A percentile compares a stretch with the other conserved stretches of the same genome.
These are phyloP conservation scores for Megalopta genalis DNA, from an alignment of 1,140 invertebrate species.

Conservation along the genomic window DNA sequence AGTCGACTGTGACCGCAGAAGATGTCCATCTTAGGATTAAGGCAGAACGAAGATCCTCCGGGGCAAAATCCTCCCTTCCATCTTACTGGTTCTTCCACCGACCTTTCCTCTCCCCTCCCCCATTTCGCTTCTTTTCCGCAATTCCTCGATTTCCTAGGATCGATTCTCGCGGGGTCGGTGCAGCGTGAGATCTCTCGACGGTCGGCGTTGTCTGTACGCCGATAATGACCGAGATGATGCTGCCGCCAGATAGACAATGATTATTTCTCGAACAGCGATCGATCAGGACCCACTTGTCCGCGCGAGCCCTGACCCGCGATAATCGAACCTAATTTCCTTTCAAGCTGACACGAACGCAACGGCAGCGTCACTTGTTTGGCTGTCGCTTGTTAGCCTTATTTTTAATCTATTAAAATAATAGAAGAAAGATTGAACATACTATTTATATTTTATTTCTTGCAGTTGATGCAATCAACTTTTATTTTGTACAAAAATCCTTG, in stretches of 20 bases:
- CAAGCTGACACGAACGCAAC: background rate
- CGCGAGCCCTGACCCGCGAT: background rate
- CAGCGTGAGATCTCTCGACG: slow-evolving; percentile 69
- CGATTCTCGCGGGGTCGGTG: slow-evolving; percentile 46
- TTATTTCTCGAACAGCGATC: slow-evolving; percentile 5
- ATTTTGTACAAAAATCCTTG: too few species aligned
- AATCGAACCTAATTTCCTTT: slow-evolving; percentile 12
- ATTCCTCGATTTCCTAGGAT: slow-evolving; percentile 45
- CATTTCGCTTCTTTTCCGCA: slow-evolving; percentile 22
- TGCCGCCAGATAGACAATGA: background rate
- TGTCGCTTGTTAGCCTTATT: too few species aligned
- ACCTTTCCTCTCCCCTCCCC: background rate
- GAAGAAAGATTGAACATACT: too few species aligned
- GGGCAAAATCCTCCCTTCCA: slow-evolving; percentile 30
- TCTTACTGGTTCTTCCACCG: background rate
- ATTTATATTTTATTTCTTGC: too few species aligned
- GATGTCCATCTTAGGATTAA: slow-evolving; percentile 49
- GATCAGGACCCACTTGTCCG: background rate
- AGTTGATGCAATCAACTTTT: too few species aligned
- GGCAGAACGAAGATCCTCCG: background rate
- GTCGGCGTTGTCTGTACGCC: slow-evolving; percentile 42
- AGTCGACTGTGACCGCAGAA: slow-evolving; percentile 64
- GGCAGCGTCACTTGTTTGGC: background rate
- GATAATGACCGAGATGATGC: slow-evolving; percentile 10
- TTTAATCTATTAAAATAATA: too few species aligned